A percentile compares a stretch with the other conserved stretches of the same genome.
phyloP scores from a whole-genome alignment of 1,140 invertebrate genomes.

The Plectrocnemia conspersa region DNA sequence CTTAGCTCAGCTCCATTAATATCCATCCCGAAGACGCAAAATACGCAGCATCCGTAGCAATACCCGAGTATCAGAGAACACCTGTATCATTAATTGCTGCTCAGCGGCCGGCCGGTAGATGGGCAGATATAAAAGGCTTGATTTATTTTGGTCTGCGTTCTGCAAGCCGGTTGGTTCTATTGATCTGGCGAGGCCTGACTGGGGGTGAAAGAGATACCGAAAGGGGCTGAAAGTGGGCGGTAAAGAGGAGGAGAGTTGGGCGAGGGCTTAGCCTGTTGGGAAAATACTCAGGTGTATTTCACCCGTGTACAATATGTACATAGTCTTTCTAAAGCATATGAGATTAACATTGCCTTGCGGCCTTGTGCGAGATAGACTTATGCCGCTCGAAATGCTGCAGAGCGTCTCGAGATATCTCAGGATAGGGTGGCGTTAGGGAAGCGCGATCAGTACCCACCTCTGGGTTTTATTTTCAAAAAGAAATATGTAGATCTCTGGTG shows the following conservation, averaged over 20 bases:
- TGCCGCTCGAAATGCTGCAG: not conserved
- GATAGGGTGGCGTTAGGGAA: not conserved
- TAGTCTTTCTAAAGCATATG: slow-evolving; percentile 15
- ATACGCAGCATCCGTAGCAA: no score
- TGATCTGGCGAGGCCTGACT: slow-evolving; percentile 9
- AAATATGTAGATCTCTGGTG: no score
- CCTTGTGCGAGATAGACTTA: slow-evolving; percentile 8
- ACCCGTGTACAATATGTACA: slow-evolving; percentile 15
- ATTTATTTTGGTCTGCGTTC: slow-evolving; percentile 18
- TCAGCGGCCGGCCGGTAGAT: no score
- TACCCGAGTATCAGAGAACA: no score
- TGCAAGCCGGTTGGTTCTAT: slow-evolving; percentile 20
- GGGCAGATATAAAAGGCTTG: slow-evolving; percentile 15
- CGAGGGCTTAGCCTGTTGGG: slow-evolving; percentile 18
- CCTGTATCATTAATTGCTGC: no score
- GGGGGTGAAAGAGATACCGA: slow-evolving; percentile 14
- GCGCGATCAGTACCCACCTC: no score
- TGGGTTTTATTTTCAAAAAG: no score
- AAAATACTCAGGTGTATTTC: slow-evolving; percentile 33
- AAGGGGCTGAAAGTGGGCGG: no score
- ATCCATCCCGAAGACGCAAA: no score
- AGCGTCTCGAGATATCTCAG: slow-evolving; percentile 7
- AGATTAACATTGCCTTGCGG: slow-evolving; percentile 18
- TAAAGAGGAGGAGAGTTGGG: not conserved
- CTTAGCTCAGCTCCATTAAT: no score